phyloP scores from a whole-genome alignment of 2,888 invertebrate genomes.

The Chrysomela aeneicollis region DNA sequence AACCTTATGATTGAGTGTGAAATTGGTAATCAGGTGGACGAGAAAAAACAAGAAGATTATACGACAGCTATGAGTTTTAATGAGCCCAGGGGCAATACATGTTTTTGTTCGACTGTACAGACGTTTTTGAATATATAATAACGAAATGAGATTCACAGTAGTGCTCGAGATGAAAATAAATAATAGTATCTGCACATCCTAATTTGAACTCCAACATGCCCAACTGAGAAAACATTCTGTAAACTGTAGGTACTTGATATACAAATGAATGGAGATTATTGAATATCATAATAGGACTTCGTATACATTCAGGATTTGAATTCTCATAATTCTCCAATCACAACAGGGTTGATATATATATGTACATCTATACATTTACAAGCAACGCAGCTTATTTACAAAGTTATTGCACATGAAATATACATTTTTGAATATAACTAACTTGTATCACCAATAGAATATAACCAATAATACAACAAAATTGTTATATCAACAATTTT shows the following conservation, averaged over 20 bases:
- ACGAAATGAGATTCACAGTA: conserved; percentile 57
- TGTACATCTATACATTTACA: conserved; percentile 62
- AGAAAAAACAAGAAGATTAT: conserved; percentile 37
- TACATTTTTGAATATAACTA: conserved; percentile 50
- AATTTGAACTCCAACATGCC: conserved; percentile 9
- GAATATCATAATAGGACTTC: conserved; percentile 39
- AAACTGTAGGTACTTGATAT: conserved; percentile 1
- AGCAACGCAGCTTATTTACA: conserved; percentile 59
- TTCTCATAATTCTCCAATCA: conserved; percentile 37
- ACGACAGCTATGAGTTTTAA: conserved; percentile 62
- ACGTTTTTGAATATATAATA: conserved; percentile 59
- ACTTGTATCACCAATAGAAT: conserved; percentile 40
- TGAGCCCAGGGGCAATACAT: conserved; percentile 61
- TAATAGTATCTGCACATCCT: conserved; percentile 6
- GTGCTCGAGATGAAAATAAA: conserved; percentile 40
- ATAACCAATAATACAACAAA: conserved; percentile 39
- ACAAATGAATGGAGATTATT: conserved; percentile 13
- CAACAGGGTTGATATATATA: conserved; percentile 51
- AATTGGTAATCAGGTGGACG: conserved; percentile 15
- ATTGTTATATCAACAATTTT: conserved; percentile 40
- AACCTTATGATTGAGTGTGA: conserved; percentile 5
- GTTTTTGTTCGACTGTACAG: conserved; percentile 60
- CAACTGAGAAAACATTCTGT: background rate
- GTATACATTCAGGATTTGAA: conserved; percentile 57
- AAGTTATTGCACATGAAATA: conserved; percentile 63